Evolutionary conservation across 2,888 invertebrate species (phyloP), one percentile per base, ranked within the genome.

Genomic region (Agrochola litura): DNA sequence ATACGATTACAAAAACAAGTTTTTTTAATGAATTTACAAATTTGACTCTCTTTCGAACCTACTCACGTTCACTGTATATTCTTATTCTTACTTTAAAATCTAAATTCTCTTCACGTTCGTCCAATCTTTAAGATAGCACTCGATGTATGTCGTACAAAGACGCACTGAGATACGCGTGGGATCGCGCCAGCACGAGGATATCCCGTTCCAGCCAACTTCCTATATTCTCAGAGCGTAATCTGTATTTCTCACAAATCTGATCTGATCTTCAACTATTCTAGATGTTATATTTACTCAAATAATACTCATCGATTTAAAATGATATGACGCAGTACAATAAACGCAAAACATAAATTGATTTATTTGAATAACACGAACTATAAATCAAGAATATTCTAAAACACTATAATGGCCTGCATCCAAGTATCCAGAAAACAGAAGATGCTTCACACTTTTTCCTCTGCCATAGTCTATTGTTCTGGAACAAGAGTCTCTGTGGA

Each of bases 331-430:
- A 66, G 22, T 12, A 71, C 10, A 75, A 67, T n/a, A 73, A 68
- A 74, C n/a, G 61, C 25, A 46, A 69, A 46, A 76, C 69, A 61
- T 43, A 71, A 60, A 77, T 61, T 46, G 37, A 76, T 72, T 64
- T 76, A 68, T 78, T 81, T 65, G 46, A 70, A 76, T 77, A 76
- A 74, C 58, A 65, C 43, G 60, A 65, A 41, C 58, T 81, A 61
- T 61, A 75, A 79, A 73, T 91, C 76, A 93, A 80, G 81, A 85
- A 81, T 93, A 95, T 86, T 95, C 95, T 72, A 96, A 88, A 81
- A 96, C 96, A 89, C 95, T 95, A 79, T 96, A 96, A 82, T 96
- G 96, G 5, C 96, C 96, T 8, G 96, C 95, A 67, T 96, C 96
- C 6, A 92, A 89, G 87, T 89, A 94, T 9, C 96, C 96, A 0